Evolutionary conservation across 2,888 invertebrate species (phyloP).

Genomic region (Macrosiphum euphorbiae): DNA sequence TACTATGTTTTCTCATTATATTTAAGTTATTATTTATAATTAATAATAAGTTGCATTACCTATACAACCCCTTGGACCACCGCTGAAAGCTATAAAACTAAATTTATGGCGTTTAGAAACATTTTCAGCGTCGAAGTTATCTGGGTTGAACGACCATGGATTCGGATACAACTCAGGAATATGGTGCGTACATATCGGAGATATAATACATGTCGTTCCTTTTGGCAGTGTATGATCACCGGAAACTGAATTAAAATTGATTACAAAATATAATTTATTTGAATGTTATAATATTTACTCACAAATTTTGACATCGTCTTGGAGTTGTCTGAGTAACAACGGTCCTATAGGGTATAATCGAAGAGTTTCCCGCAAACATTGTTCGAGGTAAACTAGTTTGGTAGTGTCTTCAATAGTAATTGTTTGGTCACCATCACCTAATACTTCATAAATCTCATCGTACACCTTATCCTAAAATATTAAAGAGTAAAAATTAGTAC

Average conservation of each 20-base stretch:
- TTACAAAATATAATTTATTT: background rate
- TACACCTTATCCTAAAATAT: slow-evolving; percentile 66
- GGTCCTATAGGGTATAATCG: slow-evolving; percentile 67
- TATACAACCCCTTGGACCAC: slow-evolving; percentile 67
- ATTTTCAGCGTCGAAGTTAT: slow-evolving; percentile 66
- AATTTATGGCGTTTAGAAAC: slow-evolving; percentile 66
- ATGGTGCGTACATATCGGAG: slow-evolving; percentile 66
- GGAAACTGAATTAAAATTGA: background rate
- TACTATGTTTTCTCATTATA: background rate
- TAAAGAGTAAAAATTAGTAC: background rate
- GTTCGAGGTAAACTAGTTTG: slow-evolving; percentile 66
- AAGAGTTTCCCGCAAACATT: slow-evolving; percentile 67
- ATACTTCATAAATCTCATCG: slow-evolving; percentile 66
- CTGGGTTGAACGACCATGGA: slow-evolving; percentile 67
- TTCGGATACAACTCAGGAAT: slow-evolving; percentile 65
- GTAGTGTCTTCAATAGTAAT: slow-evolving; percentile 71
- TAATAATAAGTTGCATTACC: slow-evolving; percentile 64
- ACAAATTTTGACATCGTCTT: slow-evolving; percentile 67
- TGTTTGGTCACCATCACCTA: slow-evolving; percentile 68
- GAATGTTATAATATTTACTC: slow-evolving; percentile 10
- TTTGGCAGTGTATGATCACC: slow-evolving; percentile 65
- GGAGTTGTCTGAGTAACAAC: slow-evolving; percentile 66
- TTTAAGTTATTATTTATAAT: background rate
- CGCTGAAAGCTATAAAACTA: slow-evolving; percentile 67
- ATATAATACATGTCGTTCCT: slow-evolving; percentile 66